Base-by-base conservation (phyloP, 1,140 invertebrate genomes). In the Danaus plexippus region DNA sequence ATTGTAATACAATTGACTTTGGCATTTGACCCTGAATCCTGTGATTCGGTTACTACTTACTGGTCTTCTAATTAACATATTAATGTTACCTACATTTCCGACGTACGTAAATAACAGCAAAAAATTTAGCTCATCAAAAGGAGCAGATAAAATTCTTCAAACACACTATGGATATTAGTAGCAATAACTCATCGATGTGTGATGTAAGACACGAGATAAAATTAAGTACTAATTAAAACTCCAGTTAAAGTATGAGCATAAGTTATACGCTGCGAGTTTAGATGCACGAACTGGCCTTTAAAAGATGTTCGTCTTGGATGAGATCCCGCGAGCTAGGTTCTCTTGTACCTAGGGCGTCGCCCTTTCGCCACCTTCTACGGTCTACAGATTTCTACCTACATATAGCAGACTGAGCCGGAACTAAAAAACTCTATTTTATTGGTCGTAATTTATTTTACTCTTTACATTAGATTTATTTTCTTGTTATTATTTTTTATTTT, bases 21-120 rank as follows among this genome's bases (percentile, higher is more conserved):
- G 66, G 50, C 75, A 67, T 64, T 67, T 80, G 69, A 80, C 77
- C 73, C 66, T 50, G 61, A 52, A 60, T 64, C 67, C 64, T 50
- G 56, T 50, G 69, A 75, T 73, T 69, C 63, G 63, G 1, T 32
- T 32, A 32, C 67, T 64, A 32, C 67, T 64, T 65, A 73, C 67
- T 63, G 53, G 64, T 15, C 22, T 48, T 57, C 64, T 69, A 71
- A 80, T 78, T 77, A 77, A 61, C 74, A 73, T 80, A 62, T 47
- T 67, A 71, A 73, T 63, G 63, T 52, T 44, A 69, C 66, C 69
- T 71, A 73, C 65, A 52, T 65, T 71, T 59, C 62, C 64, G 63
- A 72, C 61, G 56, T 73, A 69, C 70, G 65, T 63, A 32, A 32
- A 2, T 32, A 32, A 32, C 22, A 32, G 7, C 22, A 6, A 32